Percentiles rank a stretch among this genome's conserved stretches.
Evolutionary conservation across 1,140 invertebrate species (phyloP).

Genomic region (Coptotermes formosanus): DNA sequence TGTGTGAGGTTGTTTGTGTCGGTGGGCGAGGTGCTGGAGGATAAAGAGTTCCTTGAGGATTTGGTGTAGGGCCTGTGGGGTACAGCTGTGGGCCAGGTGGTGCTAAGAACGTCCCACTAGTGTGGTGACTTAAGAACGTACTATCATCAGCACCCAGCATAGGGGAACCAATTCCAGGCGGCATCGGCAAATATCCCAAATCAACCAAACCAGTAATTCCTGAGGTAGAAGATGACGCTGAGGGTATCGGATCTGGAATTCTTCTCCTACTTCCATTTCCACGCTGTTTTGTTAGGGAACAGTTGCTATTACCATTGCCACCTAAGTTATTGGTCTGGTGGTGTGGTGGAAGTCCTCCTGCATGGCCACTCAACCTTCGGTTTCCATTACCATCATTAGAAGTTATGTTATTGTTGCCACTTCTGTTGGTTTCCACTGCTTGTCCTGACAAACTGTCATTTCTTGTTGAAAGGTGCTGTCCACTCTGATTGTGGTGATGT

Average conservation of each 20-base stretch:
- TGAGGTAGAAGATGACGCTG: conserved; percentile 24
- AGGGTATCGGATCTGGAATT: background rate
- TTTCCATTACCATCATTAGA: background rate
- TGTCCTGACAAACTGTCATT: background rate
- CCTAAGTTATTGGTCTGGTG: conserved; percentile 7
- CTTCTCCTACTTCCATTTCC: conserved; percentile 16
- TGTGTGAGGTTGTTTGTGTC: background rate
- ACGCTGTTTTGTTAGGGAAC: conserved; percentile 2
- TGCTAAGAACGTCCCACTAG: background rate
- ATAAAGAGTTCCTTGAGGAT: conserved; percentile 25
- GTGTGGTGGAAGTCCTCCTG: background rate
- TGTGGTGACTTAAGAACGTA: conserved; percentile 22
- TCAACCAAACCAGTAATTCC: conserved; percentile 41
- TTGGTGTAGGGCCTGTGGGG: conserved; percentile 5
- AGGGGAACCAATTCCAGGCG: conserved; percentile 45
- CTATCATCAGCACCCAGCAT: conserved; percentile 28
- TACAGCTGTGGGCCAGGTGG: conserved; percentile 6
- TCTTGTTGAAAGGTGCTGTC: background rate
- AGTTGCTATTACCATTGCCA: background rate
- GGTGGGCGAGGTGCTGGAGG: background rate
- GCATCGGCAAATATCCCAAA: conserved; percentile 44
- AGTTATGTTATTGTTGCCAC: background rate
- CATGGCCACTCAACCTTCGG: background rate
- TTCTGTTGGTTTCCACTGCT: background rate
- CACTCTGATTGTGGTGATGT: background rate